Base-by-base conservation (phyloP, 1,140 invertebrate species). In the Brevipalpus yothersi region DNA sequence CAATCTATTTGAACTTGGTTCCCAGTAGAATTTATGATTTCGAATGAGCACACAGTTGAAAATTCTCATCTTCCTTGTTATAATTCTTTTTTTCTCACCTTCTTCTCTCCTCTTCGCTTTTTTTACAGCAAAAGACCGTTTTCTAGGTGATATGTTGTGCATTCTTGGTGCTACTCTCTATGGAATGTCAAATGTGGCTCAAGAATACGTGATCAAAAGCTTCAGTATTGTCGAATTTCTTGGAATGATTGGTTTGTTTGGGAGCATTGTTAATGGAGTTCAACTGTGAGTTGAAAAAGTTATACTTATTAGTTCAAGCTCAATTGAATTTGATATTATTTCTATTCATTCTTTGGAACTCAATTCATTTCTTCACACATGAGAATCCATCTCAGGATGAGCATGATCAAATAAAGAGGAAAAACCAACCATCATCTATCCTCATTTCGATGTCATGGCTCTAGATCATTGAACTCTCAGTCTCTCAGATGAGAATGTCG, bases 111-210 rank as follows among this genome's bases (percentile, higher is more conserved):
- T 58, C 10, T 59, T 63, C 60, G 58, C 63, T 63, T 65, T 56
- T 62, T 59, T 74, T 75, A 49, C 69, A 84, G 83, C 81, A 40
- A 80, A 79, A 69, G 83, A 85, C 69, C 79, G 81, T 63, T 71
- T 86, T 13, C 76, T 86, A 3, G 86, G 86, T 19, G 86, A 89
- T 68, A 80, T 89, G 77, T 72, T 90, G 9, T 85, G 83, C 67
- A 72, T 89, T 4, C 77, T 75, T n/a, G 85, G 84, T 17, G 83
- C 85, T 1, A 75, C 83, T 12, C 72, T 89, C 0, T 87, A 85
- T 71, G 85, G 84, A 4, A 72, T 86, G 43, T 81, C 82, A 12
- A 87, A 85, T 65, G 82, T 89, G 0, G 75, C 83, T 3, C 80
- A 89, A 74, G 86, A 91, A 70, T 78, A 83, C 68, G 79, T 83